Base-by-base conservation (phyloP, 2,888 invertebrate genomes). In the Eupithecia abbreviata region DNA sequence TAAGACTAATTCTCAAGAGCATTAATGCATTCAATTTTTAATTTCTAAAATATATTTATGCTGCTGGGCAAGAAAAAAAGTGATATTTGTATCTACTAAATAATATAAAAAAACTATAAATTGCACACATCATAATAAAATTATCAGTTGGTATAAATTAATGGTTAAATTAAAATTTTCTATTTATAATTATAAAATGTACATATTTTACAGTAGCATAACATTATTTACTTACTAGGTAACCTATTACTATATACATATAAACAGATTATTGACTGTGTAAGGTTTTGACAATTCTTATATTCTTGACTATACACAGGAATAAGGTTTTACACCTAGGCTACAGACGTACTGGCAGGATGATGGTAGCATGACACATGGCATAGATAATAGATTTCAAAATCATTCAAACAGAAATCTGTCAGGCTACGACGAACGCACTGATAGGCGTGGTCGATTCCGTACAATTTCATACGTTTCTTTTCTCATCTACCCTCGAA, bases 171-270 rank as follows among this genome's bases (percentile, higher is more conserved):
- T 70, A 73, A 73, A 49, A 18, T 43, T 71, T 15, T 51, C 15
- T 51, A 15, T 51, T 15, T 15, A 51, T 15, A 51, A 51, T 18
- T 30, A 71, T 71, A 18, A 73, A 73, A 74, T 74, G 10, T 74
- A 77, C 68, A 74, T 72, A 30, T 77, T 69, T 71, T 73, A 73
- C 75, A 77, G 45, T 66, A 42, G 41, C 9, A 30, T 45, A 45
- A 47, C 15, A 69, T 18, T 49, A 30, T 15, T 18, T 62, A 49
- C 18, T 10, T 42, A 41, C 15, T 42, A 66, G 15, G 6, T 66
- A 66, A 42, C 42, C 4, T 62, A 62, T 15, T 15, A 41, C 15
- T 66, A 6, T 41, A 13, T 41, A 65, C 0, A 13, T 15, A 42
- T 15, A 66, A 6, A 66, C 4, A 41, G 41, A 7, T 58, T 58